phyloP scores from a whole-genome alignment of 2,797 vertebrate genomes.

The Pangasius mekongensis region DNA sequence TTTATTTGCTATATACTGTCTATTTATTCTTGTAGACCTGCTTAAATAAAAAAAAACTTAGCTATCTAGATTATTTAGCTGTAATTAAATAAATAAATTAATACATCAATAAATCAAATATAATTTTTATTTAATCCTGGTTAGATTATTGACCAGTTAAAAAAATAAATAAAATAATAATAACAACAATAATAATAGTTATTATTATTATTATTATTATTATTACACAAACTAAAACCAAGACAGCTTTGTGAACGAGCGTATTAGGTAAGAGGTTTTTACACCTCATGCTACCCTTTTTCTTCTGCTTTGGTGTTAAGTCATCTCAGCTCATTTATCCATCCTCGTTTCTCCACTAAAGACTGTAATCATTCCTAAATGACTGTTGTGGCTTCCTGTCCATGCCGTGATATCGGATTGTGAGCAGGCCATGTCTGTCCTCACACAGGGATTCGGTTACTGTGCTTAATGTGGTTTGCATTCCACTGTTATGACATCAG shows the following conservation, averaged over 20 bases:
- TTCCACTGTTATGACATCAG: slow-evolving; percentile 57
- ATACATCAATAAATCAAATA: neutral
- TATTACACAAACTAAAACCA: neutral
- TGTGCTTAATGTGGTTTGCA: slow-evolving; percentile 37
- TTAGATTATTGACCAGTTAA: neutral
- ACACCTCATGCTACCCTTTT: neutral
- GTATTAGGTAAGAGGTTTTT: neutral
- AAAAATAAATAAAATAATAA: no score
- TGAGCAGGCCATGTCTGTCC: slow-evolving; percentile 31
- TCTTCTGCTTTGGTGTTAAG: neutral
- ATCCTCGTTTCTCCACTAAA: slow-evolving; percentile 16
- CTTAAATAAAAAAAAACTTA: neutral
- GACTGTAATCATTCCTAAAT: slow-evolving; percentile 38
- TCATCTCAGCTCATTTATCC: slow-evolving; percentile 9
- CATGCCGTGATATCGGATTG: slow-evolving; percentile 17
- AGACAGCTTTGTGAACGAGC: neutral
- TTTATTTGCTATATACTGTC: no score
- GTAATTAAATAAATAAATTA: neutral
- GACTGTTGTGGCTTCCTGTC: slow-evolving; percentile 40
- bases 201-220: no score
- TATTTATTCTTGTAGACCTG: neutral
- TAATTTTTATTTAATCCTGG: neutral
- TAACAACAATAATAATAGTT: neutral
- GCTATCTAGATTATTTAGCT: neutral
- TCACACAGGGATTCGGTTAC: slow-evolving; percentile 50